Percentiles rank a stretch among this genome's conserved stretches.
phyloP scores from a whole-genome alignment of 2,797 vertebrate genomes.

The Prunella strophiata region DNA sequence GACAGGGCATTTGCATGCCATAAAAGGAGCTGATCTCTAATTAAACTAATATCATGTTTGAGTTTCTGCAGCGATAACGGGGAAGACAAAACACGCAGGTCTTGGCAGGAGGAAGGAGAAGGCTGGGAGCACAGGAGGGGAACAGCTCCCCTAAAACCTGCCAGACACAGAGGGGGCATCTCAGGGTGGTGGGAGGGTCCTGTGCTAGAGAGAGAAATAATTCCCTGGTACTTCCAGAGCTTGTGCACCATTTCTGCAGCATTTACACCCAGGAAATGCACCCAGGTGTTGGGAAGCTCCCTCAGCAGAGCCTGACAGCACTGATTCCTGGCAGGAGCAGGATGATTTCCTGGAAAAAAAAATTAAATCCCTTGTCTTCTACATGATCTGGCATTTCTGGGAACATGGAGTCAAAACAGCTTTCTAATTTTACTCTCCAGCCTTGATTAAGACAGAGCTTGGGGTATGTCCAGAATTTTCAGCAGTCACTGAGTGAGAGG shows the following conservation, averaged over 20 bases:
- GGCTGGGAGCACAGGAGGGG: background rate
- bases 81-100: background rate
- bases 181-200: background rate
- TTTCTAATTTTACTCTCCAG: background rate
- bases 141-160: background rate
- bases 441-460: background rate
- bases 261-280: background rate
- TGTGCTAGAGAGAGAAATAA: background rate
- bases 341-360: background rate
- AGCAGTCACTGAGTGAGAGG: background rate
- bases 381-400: background rate
- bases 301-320: rapidly evolving
- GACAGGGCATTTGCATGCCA: conserved; percentile 62
- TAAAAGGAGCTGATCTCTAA: conserved; percentile 60
- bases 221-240: background rate
- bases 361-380: background rate
- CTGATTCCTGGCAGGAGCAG: background rate
- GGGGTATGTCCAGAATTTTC: background rate
- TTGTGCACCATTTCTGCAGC: background rate
- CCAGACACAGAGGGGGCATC: background rate
- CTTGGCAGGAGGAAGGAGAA: background rate
- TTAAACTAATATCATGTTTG: conserved; percentile 59
- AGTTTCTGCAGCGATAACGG: conserved; percentile 28
- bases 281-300: background rate
- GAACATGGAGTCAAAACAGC: background rate